Base-by-base conservation (phyloP, 2,113 vertebrate genomes). In the Phalacrocorax brasilianus region DNA sequence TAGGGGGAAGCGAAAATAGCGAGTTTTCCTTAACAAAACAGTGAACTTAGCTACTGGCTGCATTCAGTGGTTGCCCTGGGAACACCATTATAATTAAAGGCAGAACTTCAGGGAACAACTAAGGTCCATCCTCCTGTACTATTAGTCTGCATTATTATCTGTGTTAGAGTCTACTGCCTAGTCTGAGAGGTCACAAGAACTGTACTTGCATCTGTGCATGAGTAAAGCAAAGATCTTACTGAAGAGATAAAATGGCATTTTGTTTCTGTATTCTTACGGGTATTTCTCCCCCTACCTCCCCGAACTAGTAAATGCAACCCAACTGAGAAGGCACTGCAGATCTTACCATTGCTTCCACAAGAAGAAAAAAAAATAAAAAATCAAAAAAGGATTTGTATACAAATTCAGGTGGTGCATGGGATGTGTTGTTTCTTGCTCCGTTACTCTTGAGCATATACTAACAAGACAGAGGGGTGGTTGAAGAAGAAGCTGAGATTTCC, bases 21-120 rank as follows among this genome's bases (percentile, higher is more conserved):
- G 14, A 67, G 40, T 65, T 90, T 88, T 84, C 49, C 65, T 79
- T 79, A 84, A 93, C 35, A 89, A 68, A 91, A 58, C 71, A 71
- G 30, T 40, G 30, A 94, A 52, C 30, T 78, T 85, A 4, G 61
- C 74, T 88, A 67, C 65, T 35, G 65, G 23, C 74, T 91, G 94
- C 45, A 90, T 84, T 94, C 75, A 56, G 45, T 33, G 52, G 74
- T 79, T 97, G 71, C 83, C 92, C 85, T 81, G 93, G 85, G 85
- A 96, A 93, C 85, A 73, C 32, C 40, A 52, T 0, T 61, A 58
- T 72, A 96, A 88, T 84, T 82, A 78, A 92, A 95, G 61, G 61
- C 55, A 88, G 65, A 77, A 94, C 52, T 61, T 83, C 56, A 81
- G 78, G 59, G 55, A 89, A 52, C 22, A 72, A 23, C 9, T 9